Percentiles rank a stretch among this genome's conserved stretches.
Evolutionary conservation across 2,797 vertebrate species (phyloP).

Genomic region (Leptatherina wallacei): DNA sequence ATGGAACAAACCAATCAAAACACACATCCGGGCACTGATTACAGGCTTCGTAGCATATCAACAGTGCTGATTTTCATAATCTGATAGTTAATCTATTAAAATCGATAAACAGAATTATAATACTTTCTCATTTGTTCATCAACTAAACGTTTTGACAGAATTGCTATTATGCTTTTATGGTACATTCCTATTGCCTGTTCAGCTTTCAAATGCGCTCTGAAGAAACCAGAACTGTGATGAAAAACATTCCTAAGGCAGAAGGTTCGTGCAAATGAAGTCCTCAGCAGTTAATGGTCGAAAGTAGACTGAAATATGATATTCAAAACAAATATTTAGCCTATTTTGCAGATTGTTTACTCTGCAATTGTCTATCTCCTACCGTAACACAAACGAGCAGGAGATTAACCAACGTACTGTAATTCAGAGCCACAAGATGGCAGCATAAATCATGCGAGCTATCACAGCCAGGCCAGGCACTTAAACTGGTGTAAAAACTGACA

Average conservation of each 20-base stretch:
- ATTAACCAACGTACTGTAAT: not conserved
- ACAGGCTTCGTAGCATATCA: not conserved
- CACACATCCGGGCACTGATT: not conserved
- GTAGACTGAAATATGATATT: not conserved
- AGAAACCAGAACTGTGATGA: not conserved
- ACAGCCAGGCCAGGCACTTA: not conserved
- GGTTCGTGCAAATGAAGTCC: not conserved
- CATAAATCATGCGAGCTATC: slow-evolving; percentile 19
- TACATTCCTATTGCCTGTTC: slow-evolving; percentile 44
- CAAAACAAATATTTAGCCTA: not conserved
- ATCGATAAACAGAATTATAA: not conserved
- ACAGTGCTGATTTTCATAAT: fast-evolving
- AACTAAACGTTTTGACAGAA: fast-evolving
- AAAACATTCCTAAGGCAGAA: slow-evolving; percentile 39
- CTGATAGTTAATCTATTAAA: fast-evolving
- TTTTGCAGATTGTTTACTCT: not conserved
- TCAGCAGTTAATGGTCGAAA: not conserved
- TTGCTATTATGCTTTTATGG: slow-evolving; percentile 11
- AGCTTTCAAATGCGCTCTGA: slow-evolving; percentile 43
- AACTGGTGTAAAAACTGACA: not conserved
- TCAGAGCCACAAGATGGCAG: slow-evolving; percentile 59
- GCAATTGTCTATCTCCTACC: not conserved
- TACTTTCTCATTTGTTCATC: not conserved
- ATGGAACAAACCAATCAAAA: slow-evolving; percentile 57
- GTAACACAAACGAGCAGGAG: not conserved